Base-by-base conservation (phyloP, 2,113 vertebrate species). In the Sphyrna mokarran region DNA sequence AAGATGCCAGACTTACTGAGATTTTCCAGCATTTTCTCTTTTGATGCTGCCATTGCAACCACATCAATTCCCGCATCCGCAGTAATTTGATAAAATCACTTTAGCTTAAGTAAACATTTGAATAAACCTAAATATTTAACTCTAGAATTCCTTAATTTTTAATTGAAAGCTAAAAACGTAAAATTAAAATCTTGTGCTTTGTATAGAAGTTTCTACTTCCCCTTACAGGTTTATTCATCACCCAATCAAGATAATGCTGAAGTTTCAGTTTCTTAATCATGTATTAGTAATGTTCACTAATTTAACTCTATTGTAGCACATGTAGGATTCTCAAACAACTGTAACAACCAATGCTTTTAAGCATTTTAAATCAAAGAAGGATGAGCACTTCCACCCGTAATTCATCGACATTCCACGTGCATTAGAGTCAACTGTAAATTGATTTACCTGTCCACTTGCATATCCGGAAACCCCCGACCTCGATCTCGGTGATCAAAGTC, bases 401-500 rank as follows among this genome's bases (percentile, higher is more conserved):
- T 72, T 69, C 11, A 1, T 40, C 93, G 22, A 48, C 4, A 37
- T 0, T 26, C 69, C 48, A 72, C 40, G 76, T 40, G 43, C 37
- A 72, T 48, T 3, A 43, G 23, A 5, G 18, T 61, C 29, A 29
- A 23, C 14, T 6, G 37, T 48, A 7, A 33, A 86, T 11, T 4
- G 68, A 97, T 97, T n/a, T 94, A 98, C 98, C 99, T 98, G 97
- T 98, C 98, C 26, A 97, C 48, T 43, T 98, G 94, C 23, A 72
- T 98, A 0, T 99, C 98, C 95, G 98, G 98, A 97, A 98, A 99
- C n/a, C 61, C 33, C 43, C 98, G 98, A 83, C 98, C 97, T 0
- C 98, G 98, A 4, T 99, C 98, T n/a, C 99, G 95, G 97, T 99
- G 99, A 96, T 99, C 98, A 0, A 99, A 98, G 96, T 99, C 98